A percentile compares a stretch with the other conserved stretches of the same genome.
phyloP scores from a whole-genome alignment of 2,113 vertebrate genomes.

The Motacilla alba region DNA sequence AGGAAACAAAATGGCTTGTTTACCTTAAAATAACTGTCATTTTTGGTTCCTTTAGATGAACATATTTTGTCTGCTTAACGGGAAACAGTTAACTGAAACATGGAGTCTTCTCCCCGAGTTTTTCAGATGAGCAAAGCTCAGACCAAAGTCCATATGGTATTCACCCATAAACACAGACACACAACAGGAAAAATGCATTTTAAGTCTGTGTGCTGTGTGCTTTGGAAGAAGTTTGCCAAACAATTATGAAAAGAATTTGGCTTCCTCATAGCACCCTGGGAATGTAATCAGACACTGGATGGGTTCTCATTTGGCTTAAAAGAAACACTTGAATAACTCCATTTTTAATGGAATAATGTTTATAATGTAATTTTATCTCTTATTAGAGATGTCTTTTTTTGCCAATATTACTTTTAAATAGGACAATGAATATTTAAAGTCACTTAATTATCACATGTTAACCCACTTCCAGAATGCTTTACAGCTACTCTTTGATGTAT shows the following conservation, averaged over 20 bases:
- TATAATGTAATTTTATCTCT: slow-evolving; percentile 27
- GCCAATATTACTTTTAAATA: slow-evolving; percentile 23
- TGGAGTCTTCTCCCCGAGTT: neutral
- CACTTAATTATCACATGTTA: slow-evolving; percentile 38
- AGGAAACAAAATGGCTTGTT: slow-evolving; percentile 17
- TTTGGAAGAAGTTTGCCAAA: slow-evolving; percentile 30
- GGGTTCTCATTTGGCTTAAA: slow-evolving; percentile 2
- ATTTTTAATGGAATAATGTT: slow-evolving; percentile 1
- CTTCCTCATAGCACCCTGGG: neutral
- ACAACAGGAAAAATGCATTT: slow-evolving; percentile 35
- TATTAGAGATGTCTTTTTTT: slow-evolving; percentile 18
- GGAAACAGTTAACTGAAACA: slow-evolving; percentile 45
- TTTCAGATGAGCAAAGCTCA: slow-evolving; percentile 20
- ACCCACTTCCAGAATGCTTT: slow-evolving; percentile 8
- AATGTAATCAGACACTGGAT: slow-evolving; percentile 4
- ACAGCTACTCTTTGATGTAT: slow-evolving; percentile 1
- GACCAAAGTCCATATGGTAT: slow-evolving; percentile 8
- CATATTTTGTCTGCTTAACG: neutral
- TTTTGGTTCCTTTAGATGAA: slow-evolving; percentile 8
- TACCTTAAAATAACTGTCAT: neutral
- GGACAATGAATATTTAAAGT: slow-evolving; percentile 56
- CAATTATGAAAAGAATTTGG: slow-evolving; percentile 7
- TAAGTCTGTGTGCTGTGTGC: neutral
- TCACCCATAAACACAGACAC: slow-evolving; percentile 26
- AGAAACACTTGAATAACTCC: neutral